phyloP scores from a whole-genome alignment of 1,140 invertebrate genomes.

The Asbolus verrucosus region DNA sequence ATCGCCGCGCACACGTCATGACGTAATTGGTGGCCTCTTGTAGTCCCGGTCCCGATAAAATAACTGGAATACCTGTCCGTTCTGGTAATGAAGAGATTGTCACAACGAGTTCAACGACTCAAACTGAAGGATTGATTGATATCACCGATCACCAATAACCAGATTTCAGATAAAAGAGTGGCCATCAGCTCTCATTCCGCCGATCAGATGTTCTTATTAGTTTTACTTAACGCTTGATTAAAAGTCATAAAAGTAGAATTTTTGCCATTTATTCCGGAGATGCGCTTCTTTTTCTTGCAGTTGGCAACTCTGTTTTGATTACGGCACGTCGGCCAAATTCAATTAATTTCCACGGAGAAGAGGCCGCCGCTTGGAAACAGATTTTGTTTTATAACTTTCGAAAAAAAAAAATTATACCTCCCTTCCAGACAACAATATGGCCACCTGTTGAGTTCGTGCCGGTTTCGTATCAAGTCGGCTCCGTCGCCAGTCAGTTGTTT shows the following conservation, averaged over 20 bases:
- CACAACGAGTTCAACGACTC: no score
- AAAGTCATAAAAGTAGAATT: no score
- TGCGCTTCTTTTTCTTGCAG: not conserved
- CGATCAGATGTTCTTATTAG: no score
- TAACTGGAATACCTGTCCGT: no score
- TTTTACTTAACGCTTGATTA: no score
- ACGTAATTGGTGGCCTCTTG: no score
- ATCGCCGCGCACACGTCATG: no score
- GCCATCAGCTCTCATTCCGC: not conserved
- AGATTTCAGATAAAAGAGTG: no score
- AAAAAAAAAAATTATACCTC: conserved; percentile 35
- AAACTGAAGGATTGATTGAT: no score
- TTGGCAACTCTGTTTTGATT: conserved; percentile 88
- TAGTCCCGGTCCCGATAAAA: no score
- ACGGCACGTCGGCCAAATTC: conserved; percentile 94
- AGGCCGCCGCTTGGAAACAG: conserved; percentile 27
- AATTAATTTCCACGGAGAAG: conserved; percentile 64
- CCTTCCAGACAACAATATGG: conserved; percentile 47
- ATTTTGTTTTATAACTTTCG: conserved; percentile 39
- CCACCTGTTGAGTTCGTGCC: conserved; percentile 46
- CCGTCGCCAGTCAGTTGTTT: conserved; percentile 27
- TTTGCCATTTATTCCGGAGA: not conserved
- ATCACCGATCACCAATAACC: no score
- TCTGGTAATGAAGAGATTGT: no score
- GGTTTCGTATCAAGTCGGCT: conserved; percentile 35